Evolutionary conservation across 2,888 invertebrate genomes (phyloP).

Genomic region (Fissipunctia ypsillon): DNA sequence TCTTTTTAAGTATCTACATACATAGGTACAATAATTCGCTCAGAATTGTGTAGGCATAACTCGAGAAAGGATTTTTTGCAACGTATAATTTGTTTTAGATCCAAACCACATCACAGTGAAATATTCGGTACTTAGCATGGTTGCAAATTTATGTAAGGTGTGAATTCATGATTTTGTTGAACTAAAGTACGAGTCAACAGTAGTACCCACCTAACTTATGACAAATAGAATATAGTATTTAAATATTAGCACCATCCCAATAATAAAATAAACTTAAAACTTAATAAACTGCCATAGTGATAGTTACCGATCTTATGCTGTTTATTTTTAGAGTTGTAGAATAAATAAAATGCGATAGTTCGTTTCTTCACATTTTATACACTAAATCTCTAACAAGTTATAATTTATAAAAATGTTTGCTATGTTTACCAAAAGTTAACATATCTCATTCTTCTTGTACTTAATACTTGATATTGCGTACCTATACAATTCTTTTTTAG

Average conservation of each 20-base stretch:
- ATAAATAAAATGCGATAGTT: not conserved
- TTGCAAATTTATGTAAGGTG: not conserved
- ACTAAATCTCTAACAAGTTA: slow-evolving; percentile 1
- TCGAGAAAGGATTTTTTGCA: not conserved
- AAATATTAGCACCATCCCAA: not conserved
- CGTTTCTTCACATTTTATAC: slow-evolving; percentile 17
- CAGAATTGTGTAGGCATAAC: not conserved
- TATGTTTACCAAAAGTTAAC: slow-evolving; percentile 27
- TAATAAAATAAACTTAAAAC: slow-evolving; percentile 19
- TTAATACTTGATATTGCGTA: slow-evolving; percentile 37
- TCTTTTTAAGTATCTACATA: not conserved
- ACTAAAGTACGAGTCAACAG: not conserved
- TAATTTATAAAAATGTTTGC: slow-evolving; percentile 12
- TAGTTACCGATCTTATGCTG: slow-evolving; percentile 10
- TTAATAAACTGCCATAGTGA: slow-evolving; percentile 40
- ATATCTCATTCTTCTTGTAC: slow-evolving; percentile 43
- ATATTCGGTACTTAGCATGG: not conserved
- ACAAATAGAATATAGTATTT: slow-evolving; percentile 11
- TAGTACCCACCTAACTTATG: not conserved
- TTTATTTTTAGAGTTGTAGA: slow-evolving; percentile 14
- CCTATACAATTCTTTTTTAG: slow-evolving; percentile 33
- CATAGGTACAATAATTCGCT: not conserved
- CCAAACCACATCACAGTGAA: not conserved
- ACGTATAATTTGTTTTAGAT: not conserved
- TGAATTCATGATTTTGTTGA: not conserved